phyloP scores from a whole-genome alignment of 2,113 vertebrate genomes.

The Siniperca knerii region DNA sequence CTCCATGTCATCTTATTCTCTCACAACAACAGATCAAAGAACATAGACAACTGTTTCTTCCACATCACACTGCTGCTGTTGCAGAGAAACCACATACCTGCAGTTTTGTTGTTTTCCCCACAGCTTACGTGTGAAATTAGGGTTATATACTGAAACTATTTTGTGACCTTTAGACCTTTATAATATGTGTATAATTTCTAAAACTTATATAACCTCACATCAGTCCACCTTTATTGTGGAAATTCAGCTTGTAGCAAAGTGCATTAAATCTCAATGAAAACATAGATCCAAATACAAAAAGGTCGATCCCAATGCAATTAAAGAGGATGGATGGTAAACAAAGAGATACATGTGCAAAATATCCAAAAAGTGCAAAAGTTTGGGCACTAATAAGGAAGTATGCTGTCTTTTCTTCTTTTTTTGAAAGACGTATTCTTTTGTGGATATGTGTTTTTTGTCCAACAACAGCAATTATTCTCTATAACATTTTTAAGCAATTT shows the following conservation, averaged over 20 bases:
- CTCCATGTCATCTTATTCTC: constrained; percentile 11
- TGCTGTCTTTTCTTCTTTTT: not conserved
- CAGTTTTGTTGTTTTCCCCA: not conserved
- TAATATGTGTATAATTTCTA: not conserved
- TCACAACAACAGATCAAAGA: constrained; percentile 35
- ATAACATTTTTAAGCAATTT: not conserved
- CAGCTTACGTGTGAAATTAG: not conserved
- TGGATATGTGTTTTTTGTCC: constrained; percentile 34
- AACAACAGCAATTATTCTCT: constrained; percentile 8
- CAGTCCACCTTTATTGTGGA: not conserved
- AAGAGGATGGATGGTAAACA: not conserved
- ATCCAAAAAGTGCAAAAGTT: not conserved
- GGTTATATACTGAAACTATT: not conserved
- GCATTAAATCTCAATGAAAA: not conserved
- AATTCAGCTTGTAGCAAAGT: not conserved
- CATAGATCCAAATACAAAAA: not conserved
- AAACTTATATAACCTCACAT: not conserved
- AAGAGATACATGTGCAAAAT: not conserved
- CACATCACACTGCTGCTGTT: constrained; percentile 24
- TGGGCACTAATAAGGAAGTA: not conserved
- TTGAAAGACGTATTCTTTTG: not conserved
- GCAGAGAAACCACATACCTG: constrained; percentile 52
- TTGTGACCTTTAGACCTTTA: not conserved
- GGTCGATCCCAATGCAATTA: not conserved
- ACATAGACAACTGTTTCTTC: not conserved